Conservation (phyloP, 2,113 vertebrate genomes). For the Heliornis fulica region DNA sequence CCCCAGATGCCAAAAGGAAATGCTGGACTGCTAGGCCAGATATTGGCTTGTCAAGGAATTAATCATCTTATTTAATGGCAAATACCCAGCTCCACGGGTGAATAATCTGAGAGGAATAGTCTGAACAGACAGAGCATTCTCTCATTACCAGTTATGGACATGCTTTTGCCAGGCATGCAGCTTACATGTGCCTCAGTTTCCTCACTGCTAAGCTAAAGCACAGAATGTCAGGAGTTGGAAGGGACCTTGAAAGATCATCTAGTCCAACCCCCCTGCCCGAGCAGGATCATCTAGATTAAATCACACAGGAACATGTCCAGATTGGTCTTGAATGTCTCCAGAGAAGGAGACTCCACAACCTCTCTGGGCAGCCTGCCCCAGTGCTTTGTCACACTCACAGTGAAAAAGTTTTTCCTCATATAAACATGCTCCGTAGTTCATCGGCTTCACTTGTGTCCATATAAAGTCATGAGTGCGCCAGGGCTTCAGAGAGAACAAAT, state of each 20-base stretch:
- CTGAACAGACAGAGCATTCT: neutral
- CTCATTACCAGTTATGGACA: neutral
- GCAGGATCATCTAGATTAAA: no score
- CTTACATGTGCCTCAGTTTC: neutral
- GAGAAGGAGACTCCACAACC: no score
- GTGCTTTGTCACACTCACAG: no score
- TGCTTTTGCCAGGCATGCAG: neutral
- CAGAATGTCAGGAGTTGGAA: no score
- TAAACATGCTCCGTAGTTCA: neutral
- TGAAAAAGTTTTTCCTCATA: no score
- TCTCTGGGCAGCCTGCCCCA: no score
- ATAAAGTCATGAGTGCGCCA: neutral
- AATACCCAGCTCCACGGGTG: neutral
- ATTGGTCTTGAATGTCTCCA: no score
- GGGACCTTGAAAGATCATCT: no score
- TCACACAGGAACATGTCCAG: no score
- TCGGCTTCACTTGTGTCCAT: neutral
- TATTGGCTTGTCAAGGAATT: slow-evolving; percentile 10
- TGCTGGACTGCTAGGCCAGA: neutral
- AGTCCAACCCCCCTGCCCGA: no score
- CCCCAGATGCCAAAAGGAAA: neutral
- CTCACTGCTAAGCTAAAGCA: fast-evolving
- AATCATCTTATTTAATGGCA: neutral
- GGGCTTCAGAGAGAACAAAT: neutral
- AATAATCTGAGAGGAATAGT: neutral